Evolutionary conservation across 2,113 vertebrate genomes (phyloP).

Genomic region (rabbit (Oryctolagus cuniculus)): mOryCun1.1 NC_091442.1:40593501-40594000

Average conservation of each 20-base stretch:
- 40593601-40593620: slow-evolving; percentile 74
- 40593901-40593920: slow-evolving; percentile 79
- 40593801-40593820: slow-evolving; percentile 80
- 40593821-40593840: slow-evolving; percentile 78
- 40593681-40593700: slow-evolving; percentile 48
- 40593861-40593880: slow-evolving; percentile 84
- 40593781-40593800: slow-evolving; percentile 71
- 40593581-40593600: slow-evolving; percentile 44
- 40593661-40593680: background rate
- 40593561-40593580: slow-evolving; percentile 74
- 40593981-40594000: slow-evolving; percentile 70
- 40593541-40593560: slow-evolving; percentile 81
- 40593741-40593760: slow-evolving; percentile 66
- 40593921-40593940: slow-evolving; percentile 77
- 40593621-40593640: slow-evolving; percentile 70
- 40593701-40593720: slow-evolving; percentile 78
- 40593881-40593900: slow-evolving; percentile 76
- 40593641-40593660: background rate
- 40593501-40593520: slow-evolving; percentile 68
- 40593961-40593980: slow-evolving; percentile 76
- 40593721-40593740: slow-evolving; percentile 52
- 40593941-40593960: slow-evolving; percentile 78
- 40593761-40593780: slow-evolving; percentile 49
- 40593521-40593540: slow-evolving; percentile 71
- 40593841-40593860: slow-evolving; percentile 78